Base-by-base conservation (phyloP, 2,888 invertebrate genomes). In the Entomobrya multifasciata region DNA sequence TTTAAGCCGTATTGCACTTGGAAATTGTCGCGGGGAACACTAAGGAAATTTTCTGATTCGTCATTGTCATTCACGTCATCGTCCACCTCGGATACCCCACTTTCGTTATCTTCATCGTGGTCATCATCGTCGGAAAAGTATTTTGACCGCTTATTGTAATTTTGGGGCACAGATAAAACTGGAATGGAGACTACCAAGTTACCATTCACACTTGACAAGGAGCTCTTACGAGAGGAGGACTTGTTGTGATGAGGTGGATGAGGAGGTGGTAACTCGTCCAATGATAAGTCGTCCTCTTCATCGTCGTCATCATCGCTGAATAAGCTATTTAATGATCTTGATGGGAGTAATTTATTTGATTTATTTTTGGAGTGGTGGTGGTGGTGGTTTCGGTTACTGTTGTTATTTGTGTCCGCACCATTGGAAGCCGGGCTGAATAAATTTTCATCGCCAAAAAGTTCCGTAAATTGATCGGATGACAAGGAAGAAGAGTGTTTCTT, bases 371-470 rank as follows among this genome's bases (percentile, higher is more conserved):
- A 77, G 15, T 55, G 22, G n/a, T 76, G 47, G 49, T 47, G 15
- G 10, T 52, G 65, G 11, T 41, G 67, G 41, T 67, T 67, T 17
- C 47, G 62, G 11, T 27, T 15, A 57, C 10, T 25, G 49, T 79
- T 85, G 47, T 79, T 85, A 17, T 85, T 85, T 11, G 44, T 36
- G 22, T 70, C 79, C 22, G 57, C 36, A 22, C 36, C 15, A 49
- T 25, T 70, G 6, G 36, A 15, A 1, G 41, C 6, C 13, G 60
- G 49, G n/a, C 65, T 74, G 60, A 84, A 86, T 8, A 80, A 80
- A 30, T 88, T 88, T 44, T 88, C 88, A 79, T 88, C 88, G 20
- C 88, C 88, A 80, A 88, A 88, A 41, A 88, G 88, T 62, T 88
- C 86, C 74, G 83, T 87, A 41, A 88, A 82, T 67, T 88, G 86